Percentiles rank a stretch among this genome's conserved stretches.
Evolutionary conservation across 2,113 vertebrate genomes (phyloP).

Genomic region (Drymodes brunneopygia): DNA sequence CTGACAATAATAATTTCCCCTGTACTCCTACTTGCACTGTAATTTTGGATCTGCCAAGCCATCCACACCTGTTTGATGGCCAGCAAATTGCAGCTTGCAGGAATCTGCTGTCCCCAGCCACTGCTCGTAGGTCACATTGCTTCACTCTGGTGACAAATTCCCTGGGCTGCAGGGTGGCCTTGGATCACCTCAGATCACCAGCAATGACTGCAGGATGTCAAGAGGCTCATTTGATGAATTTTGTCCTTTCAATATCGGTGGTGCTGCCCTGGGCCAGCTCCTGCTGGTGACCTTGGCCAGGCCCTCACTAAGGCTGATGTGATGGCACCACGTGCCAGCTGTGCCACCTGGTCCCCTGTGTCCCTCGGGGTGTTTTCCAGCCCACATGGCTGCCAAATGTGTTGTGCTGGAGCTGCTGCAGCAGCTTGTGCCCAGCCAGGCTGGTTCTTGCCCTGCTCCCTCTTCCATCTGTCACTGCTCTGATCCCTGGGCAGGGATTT

Average conservation of each 20-base stretch:
- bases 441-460: neutral
- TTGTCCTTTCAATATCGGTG: neutral
- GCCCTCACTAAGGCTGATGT: fast-evolving
- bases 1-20: constrained; percentile 53
- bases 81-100: constrained; percentile 2
- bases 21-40: constrained; percentile 15
- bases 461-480: fast-evolving
- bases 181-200: neutral
- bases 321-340: fast-evolving
- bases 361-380: neutral
- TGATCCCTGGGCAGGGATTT: neutral
- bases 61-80: neutral
- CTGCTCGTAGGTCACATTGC: fast-evolving
- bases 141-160: neutral
- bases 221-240: neutral
- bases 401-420: neutral
- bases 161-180: neutral
- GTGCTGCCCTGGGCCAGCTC: neutral
- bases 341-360: fast-evolving
- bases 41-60: constrained; percentile 35
- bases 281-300: neutral
- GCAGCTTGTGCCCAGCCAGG: neutral
- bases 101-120: fast-evolving
- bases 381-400: fast-evolving
- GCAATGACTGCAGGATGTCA: neutral